These are phyloP conservation scores for Globia sparganii DNA, from an alignment of 2,888 invertebrate species.

Conservation along the genomic window DNA sequence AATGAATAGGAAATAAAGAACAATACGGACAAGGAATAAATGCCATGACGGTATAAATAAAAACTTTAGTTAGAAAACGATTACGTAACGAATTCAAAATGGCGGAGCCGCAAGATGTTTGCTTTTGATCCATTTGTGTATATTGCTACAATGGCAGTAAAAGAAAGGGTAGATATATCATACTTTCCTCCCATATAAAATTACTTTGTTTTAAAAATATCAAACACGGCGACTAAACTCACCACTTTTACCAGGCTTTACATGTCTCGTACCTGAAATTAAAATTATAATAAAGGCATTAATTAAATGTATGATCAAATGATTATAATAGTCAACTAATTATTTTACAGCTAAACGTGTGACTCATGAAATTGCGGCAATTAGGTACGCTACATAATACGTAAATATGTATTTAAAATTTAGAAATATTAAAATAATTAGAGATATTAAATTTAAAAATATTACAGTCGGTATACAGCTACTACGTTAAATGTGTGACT, in stretches of 20 bases:
- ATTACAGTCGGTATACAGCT: constrained; percentile 16
- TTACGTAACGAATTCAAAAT: constrained; percentile 44
- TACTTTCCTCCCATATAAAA: neutral
- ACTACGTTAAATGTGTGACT: constrained; percentile 15
- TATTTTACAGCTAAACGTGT: constrained; percentile 22
- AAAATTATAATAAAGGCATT: constrained; percentile 31
- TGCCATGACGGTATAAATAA: constrained; percentile 31
- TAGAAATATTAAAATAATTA: no score
- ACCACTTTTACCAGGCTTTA: constrained; percentile 63
- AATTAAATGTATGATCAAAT: constrained; percentile 9
- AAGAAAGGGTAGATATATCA: neutral
- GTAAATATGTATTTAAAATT: neutral
- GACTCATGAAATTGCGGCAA: constrained; percentile 29
- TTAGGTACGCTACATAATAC: constrained; percentile 19
- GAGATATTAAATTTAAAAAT: no score
- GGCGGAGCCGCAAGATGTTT: constrained; percentile 33
- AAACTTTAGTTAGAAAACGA: constrained; percentile 48
- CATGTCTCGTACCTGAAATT: constrained; percentile 67
- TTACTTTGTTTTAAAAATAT: neutral
- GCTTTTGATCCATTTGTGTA: constrained; percentile 24
- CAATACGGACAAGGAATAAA: constrained; percentile 53
- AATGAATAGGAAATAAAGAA: constrained; percentile 54
- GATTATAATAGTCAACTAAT: constrained; percentile 11
- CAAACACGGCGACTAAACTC: constrained; percentile 42
- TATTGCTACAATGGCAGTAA: neutral